These are phyloP conservation scores for Diacarnus erythraeanus DNA, from an alignment of 37 sponge, comb jelly and placozoan species.

Conservation along the genomic window DNA sequence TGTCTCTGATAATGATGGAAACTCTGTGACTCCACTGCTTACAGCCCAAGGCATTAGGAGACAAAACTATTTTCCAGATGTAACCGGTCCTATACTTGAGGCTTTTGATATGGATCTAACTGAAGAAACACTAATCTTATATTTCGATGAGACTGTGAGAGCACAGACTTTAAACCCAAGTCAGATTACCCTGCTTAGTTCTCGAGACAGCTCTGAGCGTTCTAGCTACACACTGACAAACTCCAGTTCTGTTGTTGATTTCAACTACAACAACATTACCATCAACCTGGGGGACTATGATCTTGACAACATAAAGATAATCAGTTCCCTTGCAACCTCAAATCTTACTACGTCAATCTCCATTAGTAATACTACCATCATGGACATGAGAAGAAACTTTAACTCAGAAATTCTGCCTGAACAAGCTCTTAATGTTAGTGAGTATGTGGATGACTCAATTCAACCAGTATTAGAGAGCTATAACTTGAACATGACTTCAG, in stretches of 20 bases:
- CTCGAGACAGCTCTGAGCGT: background rate
- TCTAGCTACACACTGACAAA: slow-evolving; percentile 47
- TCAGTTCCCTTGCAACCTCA: slow-evolving; percentile 58
- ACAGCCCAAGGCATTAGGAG: slow-evolving; percentile 39
- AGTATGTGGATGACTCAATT: slow-evolving; percentile 43
- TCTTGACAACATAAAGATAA: slow-evolving; percentile 82
- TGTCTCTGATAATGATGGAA: slow-evolving; percentile 57
- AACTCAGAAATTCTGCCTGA: slow-evolving; percentile 32
- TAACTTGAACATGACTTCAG: slow-evolving; percentile 67
- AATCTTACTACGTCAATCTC: slow-evolving; percentile 54
- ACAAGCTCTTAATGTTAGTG: slow-evolving; percentile 39
- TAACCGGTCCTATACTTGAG: slow-evolving; percentile 56
- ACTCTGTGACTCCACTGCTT: slow-evolving; percentile 48
- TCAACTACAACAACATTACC: slow-evolving; percentile 33
- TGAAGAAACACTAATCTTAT: slow-evolving; percentile 55
- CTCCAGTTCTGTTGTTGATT: slow-evolving; percentile 19
- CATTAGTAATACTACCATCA: slow-evolving; percentile 40
- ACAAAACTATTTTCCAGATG: slow-evolving; percentile 48
- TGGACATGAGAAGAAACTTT: slow-evolving; percentile 72
- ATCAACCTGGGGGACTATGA: slow-evolving; percentile 65
- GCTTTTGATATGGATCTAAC: slow-evolving; percentile 78
- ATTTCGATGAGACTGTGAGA: slow-evolving; percentile 78
- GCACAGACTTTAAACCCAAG: slow-evolving; percentile 56
- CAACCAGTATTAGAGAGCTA: slow-evolving; percentile 55
- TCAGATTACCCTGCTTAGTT: slow-evolving; percentile 53